phyloP scores from a whole-genome alignment of 2,797 vertebrate species.

The Cynodonichthys magdalenae region DNA sequence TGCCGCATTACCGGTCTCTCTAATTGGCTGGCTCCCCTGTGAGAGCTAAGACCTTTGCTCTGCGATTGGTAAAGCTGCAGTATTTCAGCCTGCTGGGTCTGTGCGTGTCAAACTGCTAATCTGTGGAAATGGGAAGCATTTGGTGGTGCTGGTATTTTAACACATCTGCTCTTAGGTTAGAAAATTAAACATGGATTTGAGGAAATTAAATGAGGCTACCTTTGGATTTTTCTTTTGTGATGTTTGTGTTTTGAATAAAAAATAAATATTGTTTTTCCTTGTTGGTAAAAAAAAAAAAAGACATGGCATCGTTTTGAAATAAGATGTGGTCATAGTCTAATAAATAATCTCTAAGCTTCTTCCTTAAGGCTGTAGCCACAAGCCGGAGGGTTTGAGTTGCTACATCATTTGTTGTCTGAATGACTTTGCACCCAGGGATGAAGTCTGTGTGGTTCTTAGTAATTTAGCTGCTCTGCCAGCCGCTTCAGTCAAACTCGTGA shows the following conservation, averaged over 20 bases:
- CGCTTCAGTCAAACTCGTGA: slow-evolving; percentile 54
- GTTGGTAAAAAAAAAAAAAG: slow-evolving; percentile 12
- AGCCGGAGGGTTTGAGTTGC: slow-evolving; percentile 57
- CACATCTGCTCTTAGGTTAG: not conserved
- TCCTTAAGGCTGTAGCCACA: slow-evolving; percentile 25
- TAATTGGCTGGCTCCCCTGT: slow-evolving; percentile 63
- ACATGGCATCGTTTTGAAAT: slow-evolving; percentile 15
- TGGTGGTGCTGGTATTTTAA: not conserved
- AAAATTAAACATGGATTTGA: slow-evolving; percentile 3
- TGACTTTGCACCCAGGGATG: slow-evolving; percentile 53
- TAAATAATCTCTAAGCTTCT: slow-evolving; percentile 35
- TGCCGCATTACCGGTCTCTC: slow-evolving; percentile 66
- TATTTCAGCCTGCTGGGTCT: slow-evolving; percentile 18
- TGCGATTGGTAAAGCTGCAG: slow-evolving; percentile 41
- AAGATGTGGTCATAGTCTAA: slow-evolving; percentile 36
- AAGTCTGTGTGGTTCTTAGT: slow-evolving; percentile 53
- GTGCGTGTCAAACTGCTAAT: slow-evolving; percentile 43
- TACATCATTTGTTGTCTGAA: slow-evolving; percentile 66
- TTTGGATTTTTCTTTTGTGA: not conserved
- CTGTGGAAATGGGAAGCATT: slow-evolving; percentile 34
- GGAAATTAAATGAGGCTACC: not conserved
- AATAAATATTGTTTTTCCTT: slow-evolving; percentile 4
- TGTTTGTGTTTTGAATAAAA: slow-evolving; percentile 16
- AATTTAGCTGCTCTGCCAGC: slow-evolving; percentile 61
- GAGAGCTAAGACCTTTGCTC: slow-evolving; percentile 31